These are phyloP conservation scores for Ernsta delagoae DNA, from an alignment of 2,888 invertebrate species.

Conservation along the genomic window DNA sequence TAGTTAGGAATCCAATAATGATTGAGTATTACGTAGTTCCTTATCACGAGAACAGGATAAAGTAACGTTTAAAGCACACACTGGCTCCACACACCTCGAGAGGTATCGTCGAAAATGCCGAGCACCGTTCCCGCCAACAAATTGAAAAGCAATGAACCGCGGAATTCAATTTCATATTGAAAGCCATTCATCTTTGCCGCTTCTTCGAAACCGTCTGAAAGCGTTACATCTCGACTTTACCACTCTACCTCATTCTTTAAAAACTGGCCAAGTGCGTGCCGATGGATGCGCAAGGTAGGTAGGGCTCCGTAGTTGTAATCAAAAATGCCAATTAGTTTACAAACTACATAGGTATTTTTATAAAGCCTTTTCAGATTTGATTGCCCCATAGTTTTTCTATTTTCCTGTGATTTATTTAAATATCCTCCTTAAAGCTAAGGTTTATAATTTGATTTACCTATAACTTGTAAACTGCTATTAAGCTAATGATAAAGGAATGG, in stretches of 20 bases:
- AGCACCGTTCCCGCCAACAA: constrained; percentile 79
- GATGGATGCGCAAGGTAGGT: background rate
- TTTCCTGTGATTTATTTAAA: no score
- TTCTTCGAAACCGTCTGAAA: constrained; percentile 77
- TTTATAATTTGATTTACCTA: no score
- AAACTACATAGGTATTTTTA: no score
- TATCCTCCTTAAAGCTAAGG: no score
- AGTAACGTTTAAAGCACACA: constrained; percentile 45
- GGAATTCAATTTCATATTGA: constrained; percentile 89
- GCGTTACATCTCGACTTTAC: constrained; percentile 79
- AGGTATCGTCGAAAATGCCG: constrained; percentile 72
- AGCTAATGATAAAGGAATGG: no score
- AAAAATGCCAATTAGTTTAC: background rate
- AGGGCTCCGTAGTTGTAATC: background rate
- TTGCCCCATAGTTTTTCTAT: no score
- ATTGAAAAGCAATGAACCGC: constrained; percentile 88
- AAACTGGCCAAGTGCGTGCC: constrained; percentile 14
- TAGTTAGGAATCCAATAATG: background rate
- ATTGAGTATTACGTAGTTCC: background rate
- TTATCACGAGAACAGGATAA: constrained; percentile 2
- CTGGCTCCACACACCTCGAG: constrained; percentile 58
- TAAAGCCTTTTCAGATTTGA: no score
- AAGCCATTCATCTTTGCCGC: constrained; percentile 85
- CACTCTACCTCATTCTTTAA: constrained; percentile 71
- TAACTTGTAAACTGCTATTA: no score